Evolutionary conservation across 2,888 invertebrate genomes (phyloP), one percentile per base, ranked within the genome.

Genomic region (Liopterus haemorrhoidalis): DNA sequence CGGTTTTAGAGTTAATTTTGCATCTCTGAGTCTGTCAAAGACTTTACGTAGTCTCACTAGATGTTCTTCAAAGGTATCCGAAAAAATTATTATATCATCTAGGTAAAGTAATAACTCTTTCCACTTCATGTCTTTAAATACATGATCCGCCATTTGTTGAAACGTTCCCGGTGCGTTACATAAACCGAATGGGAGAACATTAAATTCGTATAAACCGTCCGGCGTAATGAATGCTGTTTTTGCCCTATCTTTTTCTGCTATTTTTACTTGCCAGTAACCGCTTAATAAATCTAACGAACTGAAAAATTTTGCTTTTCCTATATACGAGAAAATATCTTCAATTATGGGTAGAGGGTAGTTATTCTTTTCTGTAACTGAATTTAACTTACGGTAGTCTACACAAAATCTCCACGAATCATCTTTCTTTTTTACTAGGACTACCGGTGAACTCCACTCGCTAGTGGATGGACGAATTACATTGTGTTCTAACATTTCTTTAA

Each of bases 141-240:
- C 52, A 12, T 33, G 24, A 31, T 53, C 49, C 4, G 52, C 48
- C 22, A 58, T 33, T 12, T 41, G 36, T 38, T 54, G 51, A 24
- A 55, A 58, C 1, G 53, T 53, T 2, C 36, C 44, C 2, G 57
- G 56, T 5, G 55, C 51, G 30, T 54, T 55, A 22, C 54, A 56
- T 28, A 57, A 39, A 1, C 56, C 58, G 36, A 57, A 57, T 21
- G 49, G 46, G 27, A 57, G 28, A 20, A 48, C 48, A 6, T 51
- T 50, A 22, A 54, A 58, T 39, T 52, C 46, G 21, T 45, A 57
- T 28, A 49, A 42, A 3, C 56, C 54, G 18, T 45, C 52, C 22
- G 49, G 49, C 11, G 49, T 52, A 5, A 49, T 41, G 36, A 55
- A 56, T 6, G 54, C 53, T 19, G 56, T 57, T 16, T 52, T 49